phyloP scores from a whole-genome alignment of 35 echinoderm and acorn worm genomes.

The Antedon bifida region DNA sequence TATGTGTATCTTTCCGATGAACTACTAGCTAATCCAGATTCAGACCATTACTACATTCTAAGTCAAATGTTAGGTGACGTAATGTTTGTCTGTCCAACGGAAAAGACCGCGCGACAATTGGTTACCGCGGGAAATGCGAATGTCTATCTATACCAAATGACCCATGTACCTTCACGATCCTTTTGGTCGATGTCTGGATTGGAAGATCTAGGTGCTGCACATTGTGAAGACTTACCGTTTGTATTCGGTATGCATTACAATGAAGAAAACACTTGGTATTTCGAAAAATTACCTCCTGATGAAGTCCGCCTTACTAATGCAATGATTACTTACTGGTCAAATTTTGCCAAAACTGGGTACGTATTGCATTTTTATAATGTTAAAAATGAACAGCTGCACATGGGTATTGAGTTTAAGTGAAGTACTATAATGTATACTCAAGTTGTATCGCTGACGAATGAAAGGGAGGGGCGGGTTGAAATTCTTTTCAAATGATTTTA shows the following conservation, averaged over 20 bases:
- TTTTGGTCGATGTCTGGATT: background rate
- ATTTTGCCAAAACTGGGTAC: constrained; percentile 37
- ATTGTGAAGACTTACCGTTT: background rate
- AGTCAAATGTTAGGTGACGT: background rate
- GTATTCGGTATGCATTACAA: background rate
- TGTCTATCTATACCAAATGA: constrained; percentile 55
- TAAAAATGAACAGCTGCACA: no score
- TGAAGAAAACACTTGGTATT: background rate
- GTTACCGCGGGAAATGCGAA: background rate
- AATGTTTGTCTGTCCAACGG: constrained; percentile 21
- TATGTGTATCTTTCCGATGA: background rate
- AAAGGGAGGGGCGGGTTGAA: no score
- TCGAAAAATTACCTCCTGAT: background rate
- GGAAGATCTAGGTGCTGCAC: background rate
- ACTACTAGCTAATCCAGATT: background rate
- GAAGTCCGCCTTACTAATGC: background rate
- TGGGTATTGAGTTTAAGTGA: no score
- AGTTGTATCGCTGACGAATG: no score
- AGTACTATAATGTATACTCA: no score
- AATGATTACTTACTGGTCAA: constrained; percentile 11
- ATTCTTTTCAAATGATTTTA: no score
- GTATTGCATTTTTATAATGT: no score
- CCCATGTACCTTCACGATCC: constrained; percentile 25
- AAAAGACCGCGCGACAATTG: background rate
- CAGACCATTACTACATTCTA: background rate